Evolutionary conservation across 2,888 invertebrate genomes (phyloP), one percentile per base, ranked within the genome.

Genomic region (Drosophila barbarae): DNA sequence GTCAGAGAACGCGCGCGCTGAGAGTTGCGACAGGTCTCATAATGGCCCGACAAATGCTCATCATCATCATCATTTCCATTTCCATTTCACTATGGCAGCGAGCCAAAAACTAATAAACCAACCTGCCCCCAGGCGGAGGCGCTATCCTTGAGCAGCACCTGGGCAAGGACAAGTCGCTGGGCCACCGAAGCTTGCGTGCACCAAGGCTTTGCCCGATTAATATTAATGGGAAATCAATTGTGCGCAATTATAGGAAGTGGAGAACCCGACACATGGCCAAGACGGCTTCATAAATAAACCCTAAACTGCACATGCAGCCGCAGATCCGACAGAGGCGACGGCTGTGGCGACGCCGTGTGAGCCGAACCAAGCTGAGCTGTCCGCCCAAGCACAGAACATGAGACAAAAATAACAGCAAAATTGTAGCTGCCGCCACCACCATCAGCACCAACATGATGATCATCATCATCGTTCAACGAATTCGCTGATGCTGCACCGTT

Each of bases 141-240:
- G 9, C 9, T 39, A 67, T 74, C 70, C 77, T 74, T 80, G 77
- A 61, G 50, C 50, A 61, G 50, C 49, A 73, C 73, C 65, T 67
- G 65, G 74, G 55, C 64, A 76, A 73, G 72, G 69, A 73, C 73
- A 81, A 60, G 28, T 6, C 28, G 28, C 13, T 15, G 54, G 63
- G 71, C 51, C 1, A 3, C 3, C 35, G 15, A 21, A 63, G 71
- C 47, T 66, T 52, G 78, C 67, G 73, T 79, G 80, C 61, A 30
- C 5, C 51, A 69, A 64, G 63, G 58, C 32, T 39, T 44, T 44
- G 23, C n/a, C 21, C 51, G 46, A 82, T 82, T 64, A 79, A 84
- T 84, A 82, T 76, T 82, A 79, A 84, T 79, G 64, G 53, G 67
- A 79, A 79, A 79, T 84, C 78, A 84, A 79, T 84, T 69, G 61